phyloP scores from a whole-genome alignment of 2,797 vertebrate genomes.

The Poecile montanus region DNA sequence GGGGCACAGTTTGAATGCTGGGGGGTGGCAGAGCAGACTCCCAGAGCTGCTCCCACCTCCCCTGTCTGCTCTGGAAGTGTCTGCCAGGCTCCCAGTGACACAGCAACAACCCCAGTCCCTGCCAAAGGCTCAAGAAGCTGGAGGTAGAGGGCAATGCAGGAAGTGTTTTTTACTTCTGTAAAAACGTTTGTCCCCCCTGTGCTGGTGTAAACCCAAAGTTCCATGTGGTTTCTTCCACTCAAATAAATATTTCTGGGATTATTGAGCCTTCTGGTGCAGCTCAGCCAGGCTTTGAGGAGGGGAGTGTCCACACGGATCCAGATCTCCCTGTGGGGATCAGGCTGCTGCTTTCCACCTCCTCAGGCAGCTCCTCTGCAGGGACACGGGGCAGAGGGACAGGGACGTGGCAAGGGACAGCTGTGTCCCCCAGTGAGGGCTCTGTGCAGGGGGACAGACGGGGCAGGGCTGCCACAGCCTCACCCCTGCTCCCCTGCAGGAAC shows the following conservation, averaged over 20 bases:
- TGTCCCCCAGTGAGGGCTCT: fast-evolving
- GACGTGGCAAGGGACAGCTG: background rate
- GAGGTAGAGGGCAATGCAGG: background rate
- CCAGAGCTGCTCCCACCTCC: background rate
- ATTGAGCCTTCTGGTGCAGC: background rate
- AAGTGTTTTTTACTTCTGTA: background rate
- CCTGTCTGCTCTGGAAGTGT: background rate
- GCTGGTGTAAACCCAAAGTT: background rate
- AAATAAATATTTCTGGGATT: background rate
- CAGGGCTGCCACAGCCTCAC: background rate
- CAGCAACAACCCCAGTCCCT: background rate
- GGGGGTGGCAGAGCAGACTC: background rate
- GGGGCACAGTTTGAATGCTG: background rate
- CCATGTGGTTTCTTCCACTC: background rate
- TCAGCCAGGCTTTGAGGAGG: background rate
- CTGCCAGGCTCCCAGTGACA: background rate
- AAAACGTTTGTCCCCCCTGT: background rate
- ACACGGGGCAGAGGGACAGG: fast-evolving
- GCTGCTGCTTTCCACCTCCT: fast-evolving
- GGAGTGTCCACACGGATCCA: background rate
- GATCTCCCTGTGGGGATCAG: background rate
- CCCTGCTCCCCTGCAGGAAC: slow-evolving; percentile 77
- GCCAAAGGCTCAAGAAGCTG: background rate
- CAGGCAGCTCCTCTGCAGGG: fast-evolving
- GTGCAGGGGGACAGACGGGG: fast-evolving